Conservation (phyloP, 2,888 invertebrate genomes). For the Conchocele bisecta region DNA sequence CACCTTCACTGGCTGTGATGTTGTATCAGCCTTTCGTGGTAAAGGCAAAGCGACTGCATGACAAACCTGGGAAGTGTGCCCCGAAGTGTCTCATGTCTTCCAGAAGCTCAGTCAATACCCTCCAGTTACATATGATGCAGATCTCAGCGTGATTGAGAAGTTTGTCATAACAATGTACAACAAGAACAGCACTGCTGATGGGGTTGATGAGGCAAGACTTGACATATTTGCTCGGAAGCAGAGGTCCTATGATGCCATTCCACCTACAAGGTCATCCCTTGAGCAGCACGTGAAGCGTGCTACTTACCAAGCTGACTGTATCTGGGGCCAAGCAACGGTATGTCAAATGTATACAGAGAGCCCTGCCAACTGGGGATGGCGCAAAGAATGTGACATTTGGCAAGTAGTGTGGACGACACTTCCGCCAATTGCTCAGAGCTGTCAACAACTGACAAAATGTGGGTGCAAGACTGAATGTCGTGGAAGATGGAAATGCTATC, state of each 20-base stretch:
- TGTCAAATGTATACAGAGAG: too few relatives aligned
- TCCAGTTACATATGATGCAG: not conserved
- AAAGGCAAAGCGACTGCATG: conserved; percentile 6
- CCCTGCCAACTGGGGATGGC: too few relatives aligned
- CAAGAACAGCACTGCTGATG: not conserved
- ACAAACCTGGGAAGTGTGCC: conserved; percentile 5
- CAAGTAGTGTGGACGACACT: too few relatives aligned
- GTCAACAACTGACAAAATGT: too few relatives aligned
- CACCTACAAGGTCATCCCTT: not conserved
- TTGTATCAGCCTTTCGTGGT: conserved; percentile 5
- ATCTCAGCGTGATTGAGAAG: not conserved
- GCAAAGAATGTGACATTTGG: too few relatives aligned
- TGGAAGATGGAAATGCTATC: too few relatives aligned
- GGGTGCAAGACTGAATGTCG: too few relatives aligned
- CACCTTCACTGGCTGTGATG: conserved; percentile 4
- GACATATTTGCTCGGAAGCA: conserved; percentile 7
- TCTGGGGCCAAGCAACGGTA: conserved; percentile 4
- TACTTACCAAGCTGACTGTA: conserved; percentile 1
- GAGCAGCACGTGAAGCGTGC: not conserved
- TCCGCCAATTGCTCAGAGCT: too few relatives aligned
- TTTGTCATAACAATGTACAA: conserved; percentile 2
- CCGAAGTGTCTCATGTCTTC: not conserved
- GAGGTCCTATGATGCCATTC: conserved; percentile 1
- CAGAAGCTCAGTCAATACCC: not conserved
- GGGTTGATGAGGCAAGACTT: not conserved